Conservation (phyloP, 2,797 vertebrate genomes). For the Fistularia tabacaria region DNA sequence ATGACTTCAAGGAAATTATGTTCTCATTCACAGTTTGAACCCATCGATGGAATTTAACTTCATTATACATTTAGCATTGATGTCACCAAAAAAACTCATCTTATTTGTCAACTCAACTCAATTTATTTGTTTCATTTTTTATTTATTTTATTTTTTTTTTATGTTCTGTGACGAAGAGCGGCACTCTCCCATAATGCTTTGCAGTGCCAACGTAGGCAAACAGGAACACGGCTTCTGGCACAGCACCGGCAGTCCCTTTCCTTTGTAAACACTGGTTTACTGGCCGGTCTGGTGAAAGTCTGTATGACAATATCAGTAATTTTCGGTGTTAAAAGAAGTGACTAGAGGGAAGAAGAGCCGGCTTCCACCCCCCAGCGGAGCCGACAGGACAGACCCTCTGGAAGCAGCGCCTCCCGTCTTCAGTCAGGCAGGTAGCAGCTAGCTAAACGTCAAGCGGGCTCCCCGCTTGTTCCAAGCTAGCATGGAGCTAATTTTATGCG, state of each 20-base stretch:
- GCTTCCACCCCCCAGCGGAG: too few species aligned
- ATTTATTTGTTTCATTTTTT: too few species aligned
- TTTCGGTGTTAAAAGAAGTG: neutral
- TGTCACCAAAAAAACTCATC: too few species aligned
- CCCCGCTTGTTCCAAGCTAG: constrained; percentile 9
- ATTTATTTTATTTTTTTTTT: too few species aligned
- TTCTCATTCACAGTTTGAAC: too few species aligned
- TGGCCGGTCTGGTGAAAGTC: constrained; percentile 6
- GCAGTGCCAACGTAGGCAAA: constrained; percentile 77
- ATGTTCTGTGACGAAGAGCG: too few species aligned
- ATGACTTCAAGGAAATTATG: too few species aligned
- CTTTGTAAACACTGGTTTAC: constrained; percentile 1
- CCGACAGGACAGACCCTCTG: constrained; percentile 5
- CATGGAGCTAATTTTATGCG: neutral
- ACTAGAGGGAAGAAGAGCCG: too few species aligned
- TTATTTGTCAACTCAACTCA: too few species aligned
- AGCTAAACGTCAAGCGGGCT: neutral
- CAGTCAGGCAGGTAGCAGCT: constrained; percentile 52
- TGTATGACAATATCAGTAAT: constrained; percentile 6
- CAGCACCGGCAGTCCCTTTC: constrained; percentile 34
- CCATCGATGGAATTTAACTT: too few species aligned
- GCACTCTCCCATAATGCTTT: constrained; percentile 63
- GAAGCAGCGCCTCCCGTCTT: constrained; percentile 22
- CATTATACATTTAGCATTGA: too few species aligned
- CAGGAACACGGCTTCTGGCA: constrained; percentile 69